phyloP scores from a whole-genome alignment of 1,140 invertebrate species.

The Ceratitis capitata region DNA sequence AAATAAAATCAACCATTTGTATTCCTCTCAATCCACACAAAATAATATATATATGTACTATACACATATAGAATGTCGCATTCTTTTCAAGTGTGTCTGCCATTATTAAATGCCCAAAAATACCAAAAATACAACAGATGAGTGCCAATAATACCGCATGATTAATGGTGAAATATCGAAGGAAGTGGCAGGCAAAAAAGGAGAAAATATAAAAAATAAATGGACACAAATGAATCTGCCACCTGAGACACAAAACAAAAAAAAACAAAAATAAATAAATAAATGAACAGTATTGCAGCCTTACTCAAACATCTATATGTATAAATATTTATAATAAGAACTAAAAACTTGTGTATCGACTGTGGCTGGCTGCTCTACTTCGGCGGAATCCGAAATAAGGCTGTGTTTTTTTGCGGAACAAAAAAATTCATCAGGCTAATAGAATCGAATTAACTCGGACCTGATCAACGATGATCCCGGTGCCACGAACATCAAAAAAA shows the following conservation, averaged over 20 bases:
- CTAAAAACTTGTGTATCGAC: too few species aligned
- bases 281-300: neutral
- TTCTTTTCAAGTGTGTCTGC: neutral
- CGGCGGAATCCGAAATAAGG: too few species aligned
- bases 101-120: conserved; percentile 9
- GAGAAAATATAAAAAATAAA: neutral
- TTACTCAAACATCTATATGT: neutral
- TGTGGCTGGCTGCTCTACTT: too few species aligned
- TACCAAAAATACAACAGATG: conserved; percentile 1
- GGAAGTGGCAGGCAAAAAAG: neutral
- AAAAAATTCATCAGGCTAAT: too few species aligned
- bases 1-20: neutral
- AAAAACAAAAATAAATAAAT: neutral
- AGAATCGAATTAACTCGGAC: too few species aligned
- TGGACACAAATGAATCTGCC: neutral
- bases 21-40: neutral
- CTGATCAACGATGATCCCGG: too few species aligned
- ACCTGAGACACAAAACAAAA: neutral
- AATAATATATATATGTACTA: too few species aligned
- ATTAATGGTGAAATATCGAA: neutral
- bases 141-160: conserved; percentile 3
- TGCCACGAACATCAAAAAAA: too few species aligned
- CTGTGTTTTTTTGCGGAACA: too few species aligned
- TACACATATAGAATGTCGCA: neutral
- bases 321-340: neutral